phyloP scores from a whole-genome alignment of 2,888 invertebrate genomes.

The Perdita meconis region DNA sequence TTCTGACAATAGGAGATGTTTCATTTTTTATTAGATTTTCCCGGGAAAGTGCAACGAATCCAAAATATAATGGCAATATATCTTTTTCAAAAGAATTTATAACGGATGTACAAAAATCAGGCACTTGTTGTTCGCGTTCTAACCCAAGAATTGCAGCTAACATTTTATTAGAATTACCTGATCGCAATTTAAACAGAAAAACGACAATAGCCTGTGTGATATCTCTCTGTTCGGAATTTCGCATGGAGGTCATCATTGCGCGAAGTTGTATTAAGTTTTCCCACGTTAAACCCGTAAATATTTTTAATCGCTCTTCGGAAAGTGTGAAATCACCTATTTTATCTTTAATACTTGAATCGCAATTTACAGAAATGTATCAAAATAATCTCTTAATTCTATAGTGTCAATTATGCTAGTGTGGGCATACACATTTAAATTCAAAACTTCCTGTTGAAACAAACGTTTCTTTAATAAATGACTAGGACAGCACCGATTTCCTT shows the following conservation, averaged over 20 bases:
- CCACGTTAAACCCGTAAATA: not conserved
- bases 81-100: too few species aligned
- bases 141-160: too few species aligned
- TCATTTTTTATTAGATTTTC: slow-evolving; percentile 35
- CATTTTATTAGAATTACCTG: too few species aligned
- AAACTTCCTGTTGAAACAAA: not conserved
- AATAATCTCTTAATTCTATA: not conserved
- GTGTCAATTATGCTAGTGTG: not conserved
- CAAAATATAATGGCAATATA: too few species aligned
- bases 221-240: not conserved
- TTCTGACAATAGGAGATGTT: slow-evolving; percentile 45
- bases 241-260: not conserved
- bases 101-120: too few species aligned
- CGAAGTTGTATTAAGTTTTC: not conserved
- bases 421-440: slow-evolving; percentile 1
- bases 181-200: too few species aligned
- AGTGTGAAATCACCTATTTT: slow-evolving; percentile 6
- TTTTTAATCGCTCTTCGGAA: not conserved
- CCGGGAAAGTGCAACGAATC: too few species aligned
- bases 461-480: slow-evolving; percentile 15
- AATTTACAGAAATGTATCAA: not conserved
- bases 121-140: too few species aligned
- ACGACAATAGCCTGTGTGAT: too few species aligned
- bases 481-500: slow-evolving; percentile 11
- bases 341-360: too few species aligned